These are phyloP conservation scores for Butastur rufipennis DNA, from an alignment of 2,113 vertebrate species.

Conservation along the genomic window DNA sequence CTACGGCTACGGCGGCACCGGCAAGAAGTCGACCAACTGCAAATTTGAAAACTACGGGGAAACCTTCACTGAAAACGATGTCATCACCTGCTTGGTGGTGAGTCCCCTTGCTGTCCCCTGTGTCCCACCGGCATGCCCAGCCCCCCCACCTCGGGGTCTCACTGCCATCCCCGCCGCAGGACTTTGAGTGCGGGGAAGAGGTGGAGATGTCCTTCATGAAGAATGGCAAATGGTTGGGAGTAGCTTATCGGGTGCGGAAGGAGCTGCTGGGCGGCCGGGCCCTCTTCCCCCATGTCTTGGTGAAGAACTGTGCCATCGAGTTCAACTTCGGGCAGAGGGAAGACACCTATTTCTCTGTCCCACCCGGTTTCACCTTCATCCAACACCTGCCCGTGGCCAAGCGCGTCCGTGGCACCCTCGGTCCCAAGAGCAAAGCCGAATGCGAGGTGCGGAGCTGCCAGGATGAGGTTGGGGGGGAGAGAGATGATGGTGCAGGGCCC, in stretches of 20 bases:
- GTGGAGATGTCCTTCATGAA: conserved; percentile 86
- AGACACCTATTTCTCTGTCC: conserved; percentile 78
- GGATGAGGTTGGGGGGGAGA: not conserved
- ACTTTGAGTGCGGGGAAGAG: conserved; percentile 83
- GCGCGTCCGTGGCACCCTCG: conserved; percentile 80
- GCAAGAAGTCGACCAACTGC: conserved; percentile 84
- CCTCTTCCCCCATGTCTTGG: conserved; percentile 87
- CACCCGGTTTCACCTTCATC: conserved; percentile 85
- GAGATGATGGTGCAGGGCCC: rapidly evolving
- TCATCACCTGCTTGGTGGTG: conserved; percentile 88
- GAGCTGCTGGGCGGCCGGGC: conserved; percentile 78
- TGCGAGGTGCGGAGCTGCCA: conserved; percentile 78
- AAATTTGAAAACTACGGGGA: conserved; percentile 88
- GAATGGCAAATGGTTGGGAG: conserved; percentile 83
- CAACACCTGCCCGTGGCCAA: conserved; percentile 77
- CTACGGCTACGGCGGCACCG: conserved; percentile 88
- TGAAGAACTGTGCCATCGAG: conserved; percentile 90
- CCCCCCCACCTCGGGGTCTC: not conserved
- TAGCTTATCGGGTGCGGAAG: conserved; percentile 79
- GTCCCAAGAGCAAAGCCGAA: conserved; percentile 84
- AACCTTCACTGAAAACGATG: conserved; percentile 86
- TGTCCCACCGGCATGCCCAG: no score
- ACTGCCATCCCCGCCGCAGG: conserved; percentile 52
- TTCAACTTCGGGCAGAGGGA: conserved; percentile 89
- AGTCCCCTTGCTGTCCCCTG: not conserved